Evolutionary conservation across 2,797 vertebrate genomes (phyloP), one percentile per base, ranked within the genome.

Genomic region (Sciaenops ocellatus): DNA sequence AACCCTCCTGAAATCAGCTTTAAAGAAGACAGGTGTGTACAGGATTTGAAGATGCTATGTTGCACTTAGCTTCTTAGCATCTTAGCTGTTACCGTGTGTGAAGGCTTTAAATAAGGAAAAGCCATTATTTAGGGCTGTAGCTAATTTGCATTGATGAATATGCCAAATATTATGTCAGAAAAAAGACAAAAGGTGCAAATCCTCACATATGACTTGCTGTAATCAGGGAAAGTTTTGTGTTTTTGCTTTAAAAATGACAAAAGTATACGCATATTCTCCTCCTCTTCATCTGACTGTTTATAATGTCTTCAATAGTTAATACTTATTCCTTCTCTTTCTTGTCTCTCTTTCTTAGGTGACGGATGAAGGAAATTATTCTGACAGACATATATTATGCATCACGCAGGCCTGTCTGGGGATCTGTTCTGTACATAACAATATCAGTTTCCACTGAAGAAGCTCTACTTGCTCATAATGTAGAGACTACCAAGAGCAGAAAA

Each of bases 301-400:
- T 24, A 22, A 44, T 11, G 0, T 68, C 47, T 68, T 60, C 20
- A 61, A 46, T 47, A 47, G 38, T 67, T 63, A 28, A 56, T 70
- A 51, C 24, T 24, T 28, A 5, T 60, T 3, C 5, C 62, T 3
- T 71, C 11, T 61, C 17, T 47, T 2, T 67, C 10, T 71, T 69
- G 52, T 69, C 12, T 79, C 17, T 72, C 26, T 73, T 75, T 60
- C 28, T 57, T 51, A 50, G 48, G 69, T 68, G 73, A 67, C 60
- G 67, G 70, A 60, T 64, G 61, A 70, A 70, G 47, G 26, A 50
- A 61, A 47, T 55, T 6, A 74, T 75, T 79, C 54, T 82, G 81
- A 76, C 76, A 83, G 46, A 73, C 48, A 80, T 88, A 78, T 55
- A 73, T 86, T 79, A 78, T 83, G 67, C 70, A 87, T 87, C 55